Evolutionary conservation across 2,888 invertebrate species (phyloP).

Genomic region (Clusia tigrina): DNA sequence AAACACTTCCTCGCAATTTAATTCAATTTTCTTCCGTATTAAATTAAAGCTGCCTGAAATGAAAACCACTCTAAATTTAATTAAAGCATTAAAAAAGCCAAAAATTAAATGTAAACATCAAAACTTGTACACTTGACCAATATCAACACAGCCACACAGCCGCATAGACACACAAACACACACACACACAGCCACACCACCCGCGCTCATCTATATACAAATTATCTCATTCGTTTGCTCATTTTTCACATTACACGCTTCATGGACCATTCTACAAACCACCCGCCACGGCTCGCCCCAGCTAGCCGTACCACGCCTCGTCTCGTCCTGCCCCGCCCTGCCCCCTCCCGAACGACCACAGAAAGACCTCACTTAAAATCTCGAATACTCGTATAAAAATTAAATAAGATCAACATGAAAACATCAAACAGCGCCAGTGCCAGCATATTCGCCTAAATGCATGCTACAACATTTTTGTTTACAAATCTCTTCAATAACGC

Average conservation of each 20-base stretch:
- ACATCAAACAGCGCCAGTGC: background rate
- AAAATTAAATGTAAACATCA: background rate
- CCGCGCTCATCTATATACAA: background rate
- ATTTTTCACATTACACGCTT: constrained; percentile 48
- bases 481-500: constrained; percentile 47
- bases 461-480: constrained; percentile 52
- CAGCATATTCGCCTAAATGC: constrained; percentile 41
- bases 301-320: too few species aligned
- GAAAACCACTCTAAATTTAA: too few species aligned
- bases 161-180: background rate
- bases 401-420: background rate
- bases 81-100: background rate
- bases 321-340: too few species aligned
- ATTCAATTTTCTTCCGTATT: too few species aligned
- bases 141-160: background rate
- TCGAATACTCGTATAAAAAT: background rate
- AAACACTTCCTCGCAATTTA: too few species aligned
- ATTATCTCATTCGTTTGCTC: constrained; percentile 50
- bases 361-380: background rate
- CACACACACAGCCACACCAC: background rate
- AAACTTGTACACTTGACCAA: background rate
- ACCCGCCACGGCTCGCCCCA: constrained; percentile 32
- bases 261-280: constrained; percentile 50
- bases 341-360: constrained; percentile 10
- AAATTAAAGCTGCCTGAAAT: too few species aligned